Percentiles rank a stretch among this genome's conserved stretches.
phyloP scores from a whole-genome alignment of 2,888 invertebrate genomes.

The Julus scandinavius region DNA sequence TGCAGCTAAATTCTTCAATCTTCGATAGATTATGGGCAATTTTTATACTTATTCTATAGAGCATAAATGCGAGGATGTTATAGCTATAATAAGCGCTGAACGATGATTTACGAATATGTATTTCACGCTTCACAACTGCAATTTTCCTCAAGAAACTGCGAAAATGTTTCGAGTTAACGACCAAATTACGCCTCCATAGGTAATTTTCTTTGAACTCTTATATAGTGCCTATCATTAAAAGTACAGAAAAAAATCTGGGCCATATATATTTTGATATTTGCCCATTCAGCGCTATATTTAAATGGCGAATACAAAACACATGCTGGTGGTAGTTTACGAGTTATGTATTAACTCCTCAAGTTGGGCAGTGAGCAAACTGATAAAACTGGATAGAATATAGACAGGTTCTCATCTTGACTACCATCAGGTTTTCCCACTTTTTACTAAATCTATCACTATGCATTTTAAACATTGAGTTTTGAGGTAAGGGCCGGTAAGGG shows the following conservation, averaged over 20 bases:
- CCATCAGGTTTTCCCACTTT: too few relatives aligned
- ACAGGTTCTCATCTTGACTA: too few relatives aligned
- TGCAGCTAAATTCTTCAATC: conserved; percentile 25
- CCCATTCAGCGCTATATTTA: conserved; percentile 40
- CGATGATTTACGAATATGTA: conserved; percentile 45
- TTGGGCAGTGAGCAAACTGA: not conserved
- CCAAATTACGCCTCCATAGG: conserved; percentile 38
- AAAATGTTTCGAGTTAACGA: conserved; percentile 34
- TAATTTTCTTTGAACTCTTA: conserved; percentile 25
- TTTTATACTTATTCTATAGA: conserved; percentile 41
- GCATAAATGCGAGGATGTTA: conserved; percentile 43
- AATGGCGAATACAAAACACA: conserved; percentile 34
- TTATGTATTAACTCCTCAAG: not conserved
- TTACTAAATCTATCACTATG: too few relatives aligned
- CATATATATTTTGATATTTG: conserved; percentile 33
- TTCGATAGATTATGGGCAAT: conserved; percentile 40
- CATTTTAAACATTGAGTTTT: too few relatives aligned
- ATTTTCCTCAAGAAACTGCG: conserved; percentile 32
- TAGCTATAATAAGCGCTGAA: conserved; percentile 46
- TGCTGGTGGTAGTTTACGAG: not conserved
- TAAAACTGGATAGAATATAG: not conserved
- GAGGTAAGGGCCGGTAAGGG: too few relatives aligned
- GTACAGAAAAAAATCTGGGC: conserved; percentile 34
- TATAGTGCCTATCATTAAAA: conserved; percentile 18
- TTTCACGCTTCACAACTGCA: conserved; percentile 43